Conservation (phyloP, 2,888 invertebrate genomes). For the Agrotis segetum region DNA sequence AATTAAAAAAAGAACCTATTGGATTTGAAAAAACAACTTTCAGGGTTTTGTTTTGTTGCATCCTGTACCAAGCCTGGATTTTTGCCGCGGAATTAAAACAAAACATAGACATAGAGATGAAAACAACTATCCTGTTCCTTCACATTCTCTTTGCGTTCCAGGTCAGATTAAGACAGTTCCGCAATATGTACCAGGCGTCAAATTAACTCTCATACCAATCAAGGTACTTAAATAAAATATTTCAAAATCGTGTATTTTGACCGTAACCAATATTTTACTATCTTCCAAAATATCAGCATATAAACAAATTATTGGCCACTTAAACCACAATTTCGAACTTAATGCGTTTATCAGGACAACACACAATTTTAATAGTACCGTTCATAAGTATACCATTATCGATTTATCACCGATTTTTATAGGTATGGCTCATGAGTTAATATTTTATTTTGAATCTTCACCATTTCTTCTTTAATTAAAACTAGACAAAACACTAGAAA, state of each 20-base stretch:
- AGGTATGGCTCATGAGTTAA: too few relatives aligned
- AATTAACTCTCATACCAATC: too few relatives aligned
- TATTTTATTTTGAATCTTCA: background rate
- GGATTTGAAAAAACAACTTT: background rate
- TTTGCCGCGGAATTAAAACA: too few relatives aligned
- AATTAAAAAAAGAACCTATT: too few relatives aligned
- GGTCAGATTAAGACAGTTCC: too few relatives aligned
- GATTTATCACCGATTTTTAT: background rate
- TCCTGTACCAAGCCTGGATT: too few relatives aligned
- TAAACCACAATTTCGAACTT: slow-evolving; percentile 31
- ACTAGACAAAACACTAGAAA: too few relatives aligned
- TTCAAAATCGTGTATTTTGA: background rate
- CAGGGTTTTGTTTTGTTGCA: background rate
- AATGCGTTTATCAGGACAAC: slow-evolving; percentile 40
- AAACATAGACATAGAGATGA: too few relatives aligned
- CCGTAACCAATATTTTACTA: background rate
- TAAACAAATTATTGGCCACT: slow-evolving; percentile 12
- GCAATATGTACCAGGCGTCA: too few relatives aligned
- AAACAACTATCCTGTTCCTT: too few relatives aligned
- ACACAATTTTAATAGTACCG: slow-evolving; percentile 22
- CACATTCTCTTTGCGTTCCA: too few relatives aligned
- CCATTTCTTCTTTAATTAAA: background rate
- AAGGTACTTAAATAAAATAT: too few relatives aligned
- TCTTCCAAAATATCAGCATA: slow-evolving; percentile 15
- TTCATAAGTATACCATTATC: background rate